A percentile compares a stretch with the other conserved stretches of the same genome.
phyloP scores from a whole-genome alignment of 2,113 vertebrate species.

The Lampris megalopsis region DNA sequence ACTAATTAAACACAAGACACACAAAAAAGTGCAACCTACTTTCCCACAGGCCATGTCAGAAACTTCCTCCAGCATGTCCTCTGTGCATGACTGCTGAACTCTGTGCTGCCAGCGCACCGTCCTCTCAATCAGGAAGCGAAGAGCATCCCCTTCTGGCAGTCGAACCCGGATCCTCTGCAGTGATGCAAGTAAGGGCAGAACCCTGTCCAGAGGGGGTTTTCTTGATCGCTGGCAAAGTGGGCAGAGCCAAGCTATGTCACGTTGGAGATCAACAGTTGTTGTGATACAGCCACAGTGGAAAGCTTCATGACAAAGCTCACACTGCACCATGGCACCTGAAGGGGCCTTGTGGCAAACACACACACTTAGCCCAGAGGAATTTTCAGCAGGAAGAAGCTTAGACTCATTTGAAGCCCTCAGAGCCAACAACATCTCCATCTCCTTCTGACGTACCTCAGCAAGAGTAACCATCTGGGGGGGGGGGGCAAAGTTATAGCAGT shows the following conservation, averaged over 20 bases:
- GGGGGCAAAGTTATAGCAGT: neutral
- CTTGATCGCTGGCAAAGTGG: slow-evolving; percentile 90
- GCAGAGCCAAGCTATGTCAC: slow-evolving; percentile 90
- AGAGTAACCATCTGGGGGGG: slow-evolving; percentile 90
- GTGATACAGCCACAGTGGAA: slow-evolving; percentile 90
- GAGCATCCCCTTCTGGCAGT: slow-evolving; percentile 94
- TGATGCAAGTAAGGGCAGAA: slow-evolving; percentile 91
- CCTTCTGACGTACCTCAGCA: slow-evolving; percentile 88
- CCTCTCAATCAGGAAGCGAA: slow-evolving; percentile 95
- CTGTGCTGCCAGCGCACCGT: slow-evolving; percentile 97
- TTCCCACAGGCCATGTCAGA: slow-evolving; percentile 74
- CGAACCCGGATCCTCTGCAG: slow-evolving; percentile 94
- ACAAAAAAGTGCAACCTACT: slow-evolving; percentile 25
- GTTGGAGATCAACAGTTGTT: slow-evolving; percentile 56
- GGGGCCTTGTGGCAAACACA: slow-evolving; percentile 93
- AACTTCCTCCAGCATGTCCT: slow-evolving; percentile 82
- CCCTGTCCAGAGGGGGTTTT: slow-evolving; percentile 92
- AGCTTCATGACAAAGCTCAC: slow-evolving; percentile 93
- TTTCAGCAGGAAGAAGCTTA: slow-evolving; percentile 84
- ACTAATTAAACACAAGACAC: neutral
- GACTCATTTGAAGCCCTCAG: slow-evolving; percentile 88
- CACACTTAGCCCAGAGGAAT: slow-evolving; percentile 80
- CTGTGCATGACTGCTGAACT: slow-evolving; percentile 90
- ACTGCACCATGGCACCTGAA: slow-evolving; percentile 91
- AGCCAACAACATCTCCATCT: slow-evolving; percentile 90